Percentiles rank a stretch among this genome's conserved stretches.
Conservation (phyloP, 2,888 invertebrate genomes). For the Ectemnius cavifrons region DNA sequence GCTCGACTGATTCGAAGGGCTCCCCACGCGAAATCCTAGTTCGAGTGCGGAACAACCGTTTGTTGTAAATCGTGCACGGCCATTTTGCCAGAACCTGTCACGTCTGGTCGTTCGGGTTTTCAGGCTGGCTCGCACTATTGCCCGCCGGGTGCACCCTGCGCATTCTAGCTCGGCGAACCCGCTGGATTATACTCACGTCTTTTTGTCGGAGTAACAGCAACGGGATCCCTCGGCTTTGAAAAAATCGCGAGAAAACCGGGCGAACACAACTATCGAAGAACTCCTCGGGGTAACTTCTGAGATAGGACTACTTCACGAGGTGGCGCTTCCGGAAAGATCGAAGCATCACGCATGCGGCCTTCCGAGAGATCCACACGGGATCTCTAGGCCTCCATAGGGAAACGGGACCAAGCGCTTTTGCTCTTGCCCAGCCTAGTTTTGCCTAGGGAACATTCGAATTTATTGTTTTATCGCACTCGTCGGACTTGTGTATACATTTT, state of each 20-base stretch:
- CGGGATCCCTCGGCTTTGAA: slow-evolving; percentile 51
- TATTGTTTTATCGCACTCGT: no score
- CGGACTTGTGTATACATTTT: no score
- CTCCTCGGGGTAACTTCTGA: slow-evolving; percentile 69
- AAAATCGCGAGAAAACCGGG: slow-evolving; percentile 63
- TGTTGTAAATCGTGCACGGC: slow-evolving; percentile 73
- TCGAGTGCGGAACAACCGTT: slow-evolving; percentile 58
- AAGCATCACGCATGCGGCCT: slow-evolving; percentile 61
- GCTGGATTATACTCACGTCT: slow-evolving; percentile 59
- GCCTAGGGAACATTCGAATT: not conserved
- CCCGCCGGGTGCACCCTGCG: not conserved
- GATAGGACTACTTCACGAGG: slow-evolving; percentile 69
- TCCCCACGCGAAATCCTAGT: slow-evolving; percentile 18
- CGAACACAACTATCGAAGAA: slow-evolving; percentile 64
- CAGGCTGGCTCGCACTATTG: slow-evolving; percentile 29
- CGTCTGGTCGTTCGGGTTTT: slow-evolving; percentile 57
- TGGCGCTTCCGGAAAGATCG: slow-evolving; percentile 60
- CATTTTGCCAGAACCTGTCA: slow-evolving; percentile 75
- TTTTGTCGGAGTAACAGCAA: slow-evolving; percentile 56
- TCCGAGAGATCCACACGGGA: slow-evolving; percentile 33
- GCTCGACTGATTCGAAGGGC: slow-evolving; percentile 19
- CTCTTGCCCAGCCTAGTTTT: not conserved
- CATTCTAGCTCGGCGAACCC: not conserved
- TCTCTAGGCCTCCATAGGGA: slow-evolving; percentile 3
- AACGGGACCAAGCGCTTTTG: not conserved